Evolutionary conservation across 2,888 invertebrate genomes (phyloP).

Genomic region (Crossocerus cetratus): DNA sequence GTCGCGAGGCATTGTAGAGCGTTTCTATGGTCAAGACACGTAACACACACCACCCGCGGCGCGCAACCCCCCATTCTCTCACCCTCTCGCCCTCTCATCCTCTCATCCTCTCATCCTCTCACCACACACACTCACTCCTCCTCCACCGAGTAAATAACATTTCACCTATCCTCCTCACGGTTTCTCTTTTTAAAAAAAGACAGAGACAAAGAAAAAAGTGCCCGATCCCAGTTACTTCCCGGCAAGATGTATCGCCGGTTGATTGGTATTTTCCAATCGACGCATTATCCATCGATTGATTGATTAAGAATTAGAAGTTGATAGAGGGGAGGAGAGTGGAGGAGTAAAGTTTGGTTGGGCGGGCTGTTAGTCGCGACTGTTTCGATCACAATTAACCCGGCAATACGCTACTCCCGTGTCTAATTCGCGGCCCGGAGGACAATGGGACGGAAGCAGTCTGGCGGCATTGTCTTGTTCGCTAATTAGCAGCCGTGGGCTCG

Average conservation of each 20-base stretch:
- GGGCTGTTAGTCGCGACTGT: not conserved
- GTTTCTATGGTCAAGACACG: slow-evolving; percentile 61
- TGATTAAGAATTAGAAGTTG: too few relatives aligned
- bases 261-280: too few relatives aligned
- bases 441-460: slow-evolving; percentile 28
- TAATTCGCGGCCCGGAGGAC: slow-evolving; percentile 35
- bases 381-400: slow-evolving; percentile 42
- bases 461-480: slow-evolving; percentile 40
- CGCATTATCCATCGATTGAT: too few relatives aligned
- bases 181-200: not conserved
- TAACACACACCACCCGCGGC: slow-evolving; percentile 47
- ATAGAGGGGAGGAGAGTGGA: too few relatives aligned
- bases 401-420: slow-evolving; percentile 29
- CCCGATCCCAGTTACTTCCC: too few relatives aligned
- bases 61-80: slow-evolving; percentile 27
- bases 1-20: slow-evolving; percentile 52
- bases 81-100: slow-evolving; percentile 14
- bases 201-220: too few relatives aligned
- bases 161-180: slow-evolving; percentile 12
- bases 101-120: slow-evolving; percentile 23
- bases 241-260: too few relatives aligned
- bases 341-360: too few relatives aligned
- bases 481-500: slow-evolving; percentile 48
- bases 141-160: slow-evolving; percentile 38
- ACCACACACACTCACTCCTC: slow-evolving; percentile 28